phyloP scores from a whole-genome alignment of 2,113 vertebrate genomes.

The Rhinolophus ferrumequinum region DNA sequence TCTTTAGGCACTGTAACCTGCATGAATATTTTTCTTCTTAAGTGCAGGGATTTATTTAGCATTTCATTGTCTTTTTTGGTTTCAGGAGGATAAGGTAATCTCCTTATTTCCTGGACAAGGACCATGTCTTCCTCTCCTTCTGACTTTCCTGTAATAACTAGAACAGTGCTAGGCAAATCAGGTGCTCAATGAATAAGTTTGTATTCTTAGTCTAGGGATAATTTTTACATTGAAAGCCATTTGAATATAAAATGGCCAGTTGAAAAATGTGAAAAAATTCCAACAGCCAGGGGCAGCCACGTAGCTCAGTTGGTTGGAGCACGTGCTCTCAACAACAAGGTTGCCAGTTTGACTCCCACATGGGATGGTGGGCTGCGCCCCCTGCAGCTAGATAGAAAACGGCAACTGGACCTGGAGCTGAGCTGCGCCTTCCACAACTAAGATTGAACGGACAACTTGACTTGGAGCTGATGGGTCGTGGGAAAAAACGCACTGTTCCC shows the following conservation, averaged over 20 bases:
- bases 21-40: background rate
- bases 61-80: background rate
- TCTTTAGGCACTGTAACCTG: background rate
- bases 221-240: conserved; percentile 23
- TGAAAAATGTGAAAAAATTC: background rate
- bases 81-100: background rate
- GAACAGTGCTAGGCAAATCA: background rate
- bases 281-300: background rate
- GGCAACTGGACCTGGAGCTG: no score
- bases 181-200: background rate
- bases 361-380: no score
- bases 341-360: no score
- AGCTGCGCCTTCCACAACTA: no score
- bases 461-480: no score
- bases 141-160: background rate
- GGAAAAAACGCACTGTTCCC: no score
- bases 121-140: background rate
- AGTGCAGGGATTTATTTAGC: background rate
- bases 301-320: no score
- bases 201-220: background rate
- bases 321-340: no score
- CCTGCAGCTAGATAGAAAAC: no score
- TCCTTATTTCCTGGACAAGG: background rate
- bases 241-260: background rate
- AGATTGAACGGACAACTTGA: no score